These are phyloP conservation scores for Eupeodes latifasciatus DNA, from an alignment of 2,888 invertebrate species.

Conservation along the genomic window DNA sequence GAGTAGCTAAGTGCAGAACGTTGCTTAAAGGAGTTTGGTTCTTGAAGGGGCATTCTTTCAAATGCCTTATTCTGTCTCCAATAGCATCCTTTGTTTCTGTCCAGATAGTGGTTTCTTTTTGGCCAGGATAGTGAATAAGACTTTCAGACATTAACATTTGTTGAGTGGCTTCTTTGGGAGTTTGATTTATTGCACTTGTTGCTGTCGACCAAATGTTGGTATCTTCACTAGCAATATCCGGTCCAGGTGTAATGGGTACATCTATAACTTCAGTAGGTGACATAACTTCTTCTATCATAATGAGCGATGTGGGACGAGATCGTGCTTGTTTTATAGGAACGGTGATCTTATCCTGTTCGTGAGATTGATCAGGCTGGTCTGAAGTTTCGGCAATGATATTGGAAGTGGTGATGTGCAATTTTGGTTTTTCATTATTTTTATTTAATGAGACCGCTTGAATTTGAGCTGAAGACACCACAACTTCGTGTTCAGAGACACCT, in stretches of 20 bases:
- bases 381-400: slow-evolving; percentile 80
- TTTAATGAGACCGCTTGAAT: slow-evolving; percentile 68
- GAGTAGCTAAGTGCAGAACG: slow-evolving; percentile 87
- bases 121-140: slow-evolving; percentile 81
- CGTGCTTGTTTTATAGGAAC: slow-evolving; percentile 79
- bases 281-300: slow-evolving; percentile 85
- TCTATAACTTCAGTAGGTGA: slow-evolving; percentile 84
- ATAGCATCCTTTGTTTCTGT: slow-evolving; percentile 85
- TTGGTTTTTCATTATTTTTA: slow-evolving; percentile 76
- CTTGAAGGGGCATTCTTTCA: slow-evolving; percentile 84
- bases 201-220: slow-evolving; percentile 80
- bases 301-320: slow-evolving; percentile 83
- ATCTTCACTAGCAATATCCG: slow-evolving; percentile 80
- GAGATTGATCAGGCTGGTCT: slow-evolving; percentile 78
- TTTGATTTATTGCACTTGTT: slow-evolving; percentile 65
- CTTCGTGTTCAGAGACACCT: slow-evolving; percentile 78
- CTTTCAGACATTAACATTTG: slow-evolving; percentile 81
- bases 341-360: slow-evolving; percentile 80
- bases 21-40: slow-evolving; percentile 86
- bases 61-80: slow-evolving; percentile 85
- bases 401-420: slow-evolving; percentile 81
- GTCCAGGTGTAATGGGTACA: slow-evolving; percentile 85
- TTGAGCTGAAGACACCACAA: slow-evolving; percentile 78
- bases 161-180: slow-evolving; percentile 78
- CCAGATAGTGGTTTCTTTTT: slow-evolving; percentile 82